Conservation (phyloP, 2,888 invertebrate genomes). For the Drosophila colorata region DNA sequence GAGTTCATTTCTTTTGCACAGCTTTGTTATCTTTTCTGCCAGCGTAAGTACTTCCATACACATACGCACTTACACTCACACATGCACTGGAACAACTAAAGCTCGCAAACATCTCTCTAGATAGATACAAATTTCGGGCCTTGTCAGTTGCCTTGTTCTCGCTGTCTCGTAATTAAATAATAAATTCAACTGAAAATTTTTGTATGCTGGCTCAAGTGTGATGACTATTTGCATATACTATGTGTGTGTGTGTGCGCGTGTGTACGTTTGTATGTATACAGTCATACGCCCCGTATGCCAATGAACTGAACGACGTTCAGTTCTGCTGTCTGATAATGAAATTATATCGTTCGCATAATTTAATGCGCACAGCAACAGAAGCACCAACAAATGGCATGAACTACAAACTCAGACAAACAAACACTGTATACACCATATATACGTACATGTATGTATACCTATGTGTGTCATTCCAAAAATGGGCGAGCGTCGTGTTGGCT, state of each 20-base stretch:
- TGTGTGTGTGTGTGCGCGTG: constrained; percentile 9
- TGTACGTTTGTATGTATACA: constrained; percentile 21
- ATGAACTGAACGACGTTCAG: constrained; percentile 58
- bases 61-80: background rate
- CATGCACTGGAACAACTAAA: constrained; percentile 19
- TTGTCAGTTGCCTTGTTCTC: constrained; percentile 11
- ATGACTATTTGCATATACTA: constrained; percentile 37
- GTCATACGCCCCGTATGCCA: constrained; percentile 71
- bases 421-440: background rate
- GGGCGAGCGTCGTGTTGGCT: constrained; percentile 69
- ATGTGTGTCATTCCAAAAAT: constrained; percentile 52
- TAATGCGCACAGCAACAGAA: constrained; percentile 65
- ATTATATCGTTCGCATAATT: constrained; percentile 82
- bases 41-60: constrained; percentile 21
- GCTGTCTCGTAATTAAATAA: constrained; percentile 66
- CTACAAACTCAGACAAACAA: constrained; percentile 19
- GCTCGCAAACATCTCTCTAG: constrained; percentile 6
- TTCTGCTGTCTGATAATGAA: constrained; percentile 77
- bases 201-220: constrained; percentile 26
- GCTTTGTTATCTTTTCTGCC: constrained; percentile 37
- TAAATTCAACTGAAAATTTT: constrained; percentile 61
- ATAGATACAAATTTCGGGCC: constrained; percentile 13
- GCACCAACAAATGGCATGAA: constrained; percentile 32
- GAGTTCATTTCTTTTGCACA: constrained; percentile 30
- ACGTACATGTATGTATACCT: background rate